These are phyloP conservation scores for Xiphophorus maculatus DNA, from an alignment of 2,113 vertebrate genomes.

Conservation along the genomic window DNA sequence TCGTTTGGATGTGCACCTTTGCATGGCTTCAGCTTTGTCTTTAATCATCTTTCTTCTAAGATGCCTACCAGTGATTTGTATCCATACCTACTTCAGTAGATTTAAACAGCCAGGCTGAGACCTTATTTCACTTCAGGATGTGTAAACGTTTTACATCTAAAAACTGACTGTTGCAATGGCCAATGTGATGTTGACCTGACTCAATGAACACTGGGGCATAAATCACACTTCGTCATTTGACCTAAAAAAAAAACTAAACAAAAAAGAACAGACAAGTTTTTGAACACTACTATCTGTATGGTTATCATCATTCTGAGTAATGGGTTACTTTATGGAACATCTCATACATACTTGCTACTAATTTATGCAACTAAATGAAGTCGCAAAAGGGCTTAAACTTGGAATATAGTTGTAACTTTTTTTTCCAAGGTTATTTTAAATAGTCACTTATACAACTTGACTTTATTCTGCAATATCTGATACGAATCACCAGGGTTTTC, in stretches of 20 bases:
- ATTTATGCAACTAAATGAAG: slow-evolving; percentile 14
- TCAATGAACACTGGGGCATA: slow-evolving; percentile 2
- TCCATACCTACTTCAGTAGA: neutral
- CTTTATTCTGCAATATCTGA: neutral
- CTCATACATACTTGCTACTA: neutral
- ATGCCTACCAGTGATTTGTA: neutral
- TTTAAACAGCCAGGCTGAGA: neutral
- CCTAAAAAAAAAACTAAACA: neutral
- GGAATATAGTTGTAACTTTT: neutral
- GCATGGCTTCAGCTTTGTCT: slow-evolving; percentile 8
- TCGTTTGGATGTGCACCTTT: slow-evolving; percentile 22
- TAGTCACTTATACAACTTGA: neutral
- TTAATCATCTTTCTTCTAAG: slow-evolving; percentile 12
- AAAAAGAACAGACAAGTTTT: neutral
- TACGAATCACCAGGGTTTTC: neutral
- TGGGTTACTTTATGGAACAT: neutral
- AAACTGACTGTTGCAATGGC: neutral
- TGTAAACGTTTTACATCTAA: neutral
- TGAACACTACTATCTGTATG: neutral
- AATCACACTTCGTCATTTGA: slow-evolving; percentile 1
- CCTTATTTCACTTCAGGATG: neutral
- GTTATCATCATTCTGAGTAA: neutral
- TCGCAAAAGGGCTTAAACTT: neutral
- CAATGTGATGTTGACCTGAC: neutral
- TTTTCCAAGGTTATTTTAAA: neutral